These are phyloP conservation scores for Xanthostigma xanthostigma DNA, from an alignment of 2,888 invertebrate genomes.

Conservation along the genomic window DNA sequence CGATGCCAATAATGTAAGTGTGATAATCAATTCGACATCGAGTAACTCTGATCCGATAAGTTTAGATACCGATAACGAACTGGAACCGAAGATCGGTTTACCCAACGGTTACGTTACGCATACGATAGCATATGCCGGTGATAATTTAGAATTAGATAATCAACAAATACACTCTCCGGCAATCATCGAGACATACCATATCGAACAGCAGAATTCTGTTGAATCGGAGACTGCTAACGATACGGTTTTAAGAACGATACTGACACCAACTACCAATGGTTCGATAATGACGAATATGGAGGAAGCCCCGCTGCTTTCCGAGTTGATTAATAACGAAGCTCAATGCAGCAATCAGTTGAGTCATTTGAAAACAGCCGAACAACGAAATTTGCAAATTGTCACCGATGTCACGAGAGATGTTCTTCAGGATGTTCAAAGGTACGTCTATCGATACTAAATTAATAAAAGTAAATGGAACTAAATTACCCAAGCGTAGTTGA, in stretches of 20 bases:
- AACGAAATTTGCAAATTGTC: slow-evolving; percentile 4
- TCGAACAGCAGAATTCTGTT: slow-evolving; percentile 14
- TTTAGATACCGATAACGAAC: not conserved
- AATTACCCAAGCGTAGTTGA: no score
- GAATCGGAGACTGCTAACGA: slow-evolving; percentile 18
- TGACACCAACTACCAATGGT: slow-evolving; percentile 20
- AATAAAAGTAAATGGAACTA: no score
- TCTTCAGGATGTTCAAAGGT: slow-evolving; percentile 53
- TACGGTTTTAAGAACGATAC: slow-evolving; percentile 24
- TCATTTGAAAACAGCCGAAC: slow-evolving; percentile 1
- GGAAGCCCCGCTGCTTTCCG: slow-evolving; percentile 11
- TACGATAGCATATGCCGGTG: slow-evolving; percentile 2
- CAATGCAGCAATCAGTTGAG: slow-evolving; percentile 4
- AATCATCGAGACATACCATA: slow-evolving; percentile 1
- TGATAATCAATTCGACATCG: slow-evolving; percentile 1
- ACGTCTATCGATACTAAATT: not conserved
- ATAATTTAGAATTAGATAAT: not conserved
- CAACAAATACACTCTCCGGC: slow-evolving; percentile 2
- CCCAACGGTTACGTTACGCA: slow-evolving; percentile 7
- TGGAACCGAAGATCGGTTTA: slow-evolving; percentile 8
- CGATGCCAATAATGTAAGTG: not conserved
- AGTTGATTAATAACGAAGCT: slow-evolving; percentile 8
- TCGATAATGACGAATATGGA: slow-evolving; percentile 12
- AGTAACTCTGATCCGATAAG: not conserved
- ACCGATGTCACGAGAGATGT: slow-evolving; percentile 42